These are phyloP conservation scores for Ormia ochracea DNA, from an alignment of 2,888 invertebrate species.

Conservation along the genomic window DNA sequence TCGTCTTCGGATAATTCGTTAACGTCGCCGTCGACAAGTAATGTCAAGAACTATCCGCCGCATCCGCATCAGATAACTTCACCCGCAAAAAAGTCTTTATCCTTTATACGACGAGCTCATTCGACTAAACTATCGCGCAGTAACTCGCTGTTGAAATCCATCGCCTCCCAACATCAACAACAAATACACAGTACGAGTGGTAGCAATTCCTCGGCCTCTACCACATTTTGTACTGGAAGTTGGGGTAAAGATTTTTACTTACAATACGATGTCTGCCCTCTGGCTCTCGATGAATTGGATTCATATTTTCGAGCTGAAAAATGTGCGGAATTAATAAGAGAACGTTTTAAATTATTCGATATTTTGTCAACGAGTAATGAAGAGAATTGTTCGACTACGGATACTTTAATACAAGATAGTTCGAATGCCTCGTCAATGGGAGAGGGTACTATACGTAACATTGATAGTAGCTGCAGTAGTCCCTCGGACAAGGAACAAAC, in stretches of 20 bases:
- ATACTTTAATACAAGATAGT: conserved; percentile 49
- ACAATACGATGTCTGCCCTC: conserved; percentile 73
- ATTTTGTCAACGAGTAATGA: conserved; percentile 53
- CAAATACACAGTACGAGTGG: conserved; percentile 66
- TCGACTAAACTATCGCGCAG: conserved; percentile 85
- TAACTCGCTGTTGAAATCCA: conserved; percentile 81
- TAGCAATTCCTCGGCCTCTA: conserved; percentile 19
- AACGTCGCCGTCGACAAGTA: conserved; percentile 57
- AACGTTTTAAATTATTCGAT: conserved; percentile 75
- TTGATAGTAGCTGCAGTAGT: conserved; percentile 57
- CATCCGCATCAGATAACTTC: conserved; percentile 75
- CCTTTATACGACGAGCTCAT: conserved; percentile 84
- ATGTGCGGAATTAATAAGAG: conserved; percentile 73
- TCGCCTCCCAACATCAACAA: conserved; percentile 76
- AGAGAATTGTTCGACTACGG: conserved; percentile 28
- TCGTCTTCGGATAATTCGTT: conserved; percentile 59
- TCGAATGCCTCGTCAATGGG: conserved; percentile 37
- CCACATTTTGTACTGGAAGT: conserved; percentile 67
- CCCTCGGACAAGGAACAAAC: conserved; percentile 53
- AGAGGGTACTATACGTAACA: conserved; percentile 55
- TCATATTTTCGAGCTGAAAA: conserved; percentile 75
- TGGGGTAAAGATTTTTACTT: conserved; percentile 74
- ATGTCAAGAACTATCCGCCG: conserved; percentile 53
- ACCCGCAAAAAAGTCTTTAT: conserved; percentile 80
- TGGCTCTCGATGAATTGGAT: conserved; percentile 74